phyloP scores from a whole-genome alignment of 2,888 invertebrate genomes.

The Papilio protenor region DNA sequence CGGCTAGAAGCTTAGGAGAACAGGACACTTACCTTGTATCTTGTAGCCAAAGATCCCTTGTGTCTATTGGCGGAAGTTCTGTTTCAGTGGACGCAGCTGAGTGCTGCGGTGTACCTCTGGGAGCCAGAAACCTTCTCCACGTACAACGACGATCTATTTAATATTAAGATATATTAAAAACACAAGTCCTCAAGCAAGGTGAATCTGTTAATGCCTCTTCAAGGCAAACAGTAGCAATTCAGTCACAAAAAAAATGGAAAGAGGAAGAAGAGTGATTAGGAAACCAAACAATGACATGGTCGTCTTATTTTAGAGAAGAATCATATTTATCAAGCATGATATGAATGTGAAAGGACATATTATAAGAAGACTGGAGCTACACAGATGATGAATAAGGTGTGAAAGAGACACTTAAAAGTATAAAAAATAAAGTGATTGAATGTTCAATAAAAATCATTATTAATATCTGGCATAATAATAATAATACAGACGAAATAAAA shows the following conservation, averaged over 20 bases:
- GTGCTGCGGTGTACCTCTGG: conserved; percentile 86
- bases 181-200: no score
- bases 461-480: not conserved
- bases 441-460: not conserved
- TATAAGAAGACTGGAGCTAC: no score
- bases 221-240: no score
- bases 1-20: not conserved
- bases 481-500: not conserved
- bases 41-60: conserved; percentile 92
- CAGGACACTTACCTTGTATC: conserved; percentile 81
- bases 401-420: not conserved
- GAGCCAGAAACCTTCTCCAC: conserved; percentile 88
- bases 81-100: conserved; percentile 93
- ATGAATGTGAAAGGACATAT: no score
- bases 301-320: no score
- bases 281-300: not conserved
- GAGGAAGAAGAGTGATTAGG: not conserved
- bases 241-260: no score
- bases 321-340: no score
- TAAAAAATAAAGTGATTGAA: no score
- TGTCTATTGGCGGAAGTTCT: conserved; percentile 92
- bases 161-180: not conserved
- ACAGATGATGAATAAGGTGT: no score
- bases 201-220: no score
- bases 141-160: conserved; percentile 88